These are phyloP conservation scores for Lepidocolaptes lacrymiger DNA, from an alignment of 2,797 vertebrate genomes.

Conservation along the genomic window DNA sequence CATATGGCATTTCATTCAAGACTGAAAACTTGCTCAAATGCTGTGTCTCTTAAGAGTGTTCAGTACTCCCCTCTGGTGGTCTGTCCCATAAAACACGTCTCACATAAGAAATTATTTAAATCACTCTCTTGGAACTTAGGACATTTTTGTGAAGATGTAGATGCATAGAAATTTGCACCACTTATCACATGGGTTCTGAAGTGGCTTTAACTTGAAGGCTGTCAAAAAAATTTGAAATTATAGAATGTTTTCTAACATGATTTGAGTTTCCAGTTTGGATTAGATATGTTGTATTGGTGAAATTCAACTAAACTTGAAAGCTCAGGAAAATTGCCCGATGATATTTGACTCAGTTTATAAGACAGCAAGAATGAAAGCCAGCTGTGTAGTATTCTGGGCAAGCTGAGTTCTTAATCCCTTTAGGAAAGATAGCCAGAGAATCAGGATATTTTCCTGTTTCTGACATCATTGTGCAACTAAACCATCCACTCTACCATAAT, in stretches of 20 bases:
- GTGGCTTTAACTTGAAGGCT: background rate
- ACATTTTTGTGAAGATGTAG: background rate
- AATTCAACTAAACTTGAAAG: background rate
- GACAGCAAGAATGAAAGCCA: background rate
- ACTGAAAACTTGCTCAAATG: constrained; percentile 24
- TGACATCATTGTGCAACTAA: background rate
- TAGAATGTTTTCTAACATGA: background rate
- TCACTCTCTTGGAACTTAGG: background rate
- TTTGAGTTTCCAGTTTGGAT: background rate
- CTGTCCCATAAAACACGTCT: background rate
- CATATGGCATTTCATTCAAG: background rate
- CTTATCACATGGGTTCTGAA: background rate
- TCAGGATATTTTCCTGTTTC: background rate
- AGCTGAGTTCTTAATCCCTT: background rate
- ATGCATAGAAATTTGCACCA: background rate
- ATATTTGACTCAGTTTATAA: background rate
- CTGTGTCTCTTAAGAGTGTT: background rate
- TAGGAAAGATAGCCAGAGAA: background rate
- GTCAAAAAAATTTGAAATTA: background rate
- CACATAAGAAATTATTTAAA: background rate
- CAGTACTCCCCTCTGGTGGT: constrained; percentile 16
- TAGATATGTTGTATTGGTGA: background rate
- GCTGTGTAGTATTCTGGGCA: background rate
- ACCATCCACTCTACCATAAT: background rate
- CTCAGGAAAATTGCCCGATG: background rate